Percentiles rank a stretch among this genome's conserved stretches.
Conservation (phyloP, 2,888 invertebrate genomes). For the Dioctria rufipes region DNA sequence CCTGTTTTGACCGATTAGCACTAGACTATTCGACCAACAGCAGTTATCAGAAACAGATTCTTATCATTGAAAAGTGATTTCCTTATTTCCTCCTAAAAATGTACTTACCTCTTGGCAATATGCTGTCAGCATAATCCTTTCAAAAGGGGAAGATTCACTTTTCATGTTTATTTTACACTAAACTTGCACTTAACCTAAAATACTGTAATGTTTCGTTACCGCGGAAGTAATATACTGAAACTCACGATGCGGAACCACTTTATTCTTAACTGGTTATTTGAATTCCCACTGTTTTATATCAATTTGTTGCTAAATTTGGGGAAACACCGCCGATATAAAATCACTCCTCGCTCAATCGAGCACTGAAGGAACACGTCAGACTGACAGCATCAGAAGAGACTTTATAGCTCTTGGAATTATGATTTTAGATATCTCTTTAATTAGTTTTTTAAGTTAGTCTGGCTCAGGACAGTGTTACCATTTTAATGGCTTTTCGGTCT, state of each 20-base stretch:
- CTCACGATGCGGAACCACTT: background rate
- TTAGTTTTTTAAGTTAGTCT: no score
- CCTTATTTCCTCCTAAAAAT: background rate
- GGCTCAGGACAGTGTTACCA: no score
- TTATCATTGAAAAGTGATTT: background rate
- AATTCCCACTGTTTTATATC: background rate
- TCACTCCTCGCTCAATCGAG: background rate
- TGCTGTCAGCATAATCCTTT: slow-evolving; percentile 66
- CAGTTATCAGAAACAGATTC: slow-evolving; percentile 15
- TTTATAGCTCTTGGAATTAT: no score
- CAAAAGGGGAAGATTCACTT: slow-evolving; percentile 62
- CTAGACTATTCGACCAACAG: background rate
- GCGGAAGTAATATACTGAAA: background rate
- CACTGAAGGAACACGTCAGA: slow-evolving; percentile 15
- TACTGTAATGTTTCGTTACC: background rate
- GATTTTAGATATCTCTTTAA: no score
- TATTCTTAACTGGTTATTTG: background rate
- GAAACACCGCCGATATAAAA: slow-evolving; percentile 33
- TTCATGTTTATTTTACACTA: slow-evolving; percentile 62
- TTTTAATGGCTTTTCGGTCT: no score
- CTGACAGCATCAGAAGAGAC: background rate
- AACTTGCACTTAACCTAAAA: slow-evolving; percentile 41
- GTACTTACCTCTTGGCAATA: slow-evolving; percentile 70
- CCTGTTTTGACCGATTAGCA: no score
- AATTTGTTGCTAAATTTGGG: slow-evolving; percentile 1